Percentiles rank a stretch among this genome's conserved stretches.
phyloP scores from a whole-genome alignment of 1,140 invertebrate genomes.

The Latrodectus geometricus region DNA sequence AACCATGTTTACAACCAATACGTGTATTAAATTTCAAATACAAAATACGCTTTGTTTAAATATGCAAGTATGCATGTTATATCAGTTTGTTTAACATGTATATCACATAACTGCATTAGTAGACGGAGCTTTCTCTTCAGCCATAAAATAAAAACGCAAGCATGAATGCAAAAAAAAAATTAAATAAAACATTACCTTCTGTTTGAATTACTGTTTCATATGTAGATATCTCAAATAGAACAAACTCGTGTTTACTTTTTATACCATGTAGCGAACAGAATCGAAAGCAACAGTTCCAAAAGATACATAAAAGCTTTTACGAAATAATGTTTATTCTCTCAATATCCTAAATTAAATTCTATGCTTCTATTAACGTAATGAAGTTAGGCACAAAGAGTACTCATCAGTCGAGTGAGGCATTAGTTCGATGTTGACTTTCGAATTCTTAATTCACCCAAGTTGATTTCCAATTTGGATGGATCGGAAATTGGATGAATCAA shows the following conservation, averaged over 20 bases:
- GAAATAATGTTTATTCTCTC: slow-evolving; percentile 36
- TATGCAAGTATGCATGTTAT: no score
- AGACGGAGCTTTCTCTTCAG: no score
- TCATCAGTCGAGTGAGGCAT: background rate
- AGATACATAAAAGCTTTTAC: slow-evolving; percentile 22
- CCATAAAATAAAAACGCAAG: no score
- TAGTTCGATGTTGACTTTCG: slow-evolving; percentile 30
- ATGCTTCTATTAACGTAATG: slow-evolving; percentile 37
- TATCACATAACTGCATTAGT: no score
- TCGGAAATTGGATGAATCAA: slow-evolving; percentile 30
- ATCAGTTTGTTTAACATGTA: no score
- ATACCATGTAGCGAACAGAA: background rate
- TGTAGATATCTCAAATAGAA: background rate
- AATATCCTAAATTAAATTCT: slow-evolving; percentile 51
- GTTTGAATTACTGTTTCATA: background rate
- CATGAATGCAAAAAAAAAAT: no score
- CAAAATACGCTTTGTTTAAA: no score
- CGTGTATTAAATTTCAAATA: no score
- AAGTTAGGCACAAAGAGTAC: slow-evolving; percentile 3
- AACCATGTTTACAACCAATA: no score
- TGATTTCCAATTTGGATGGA: slow-evolving; percentile 24
- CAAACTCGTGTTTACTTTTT: slow-evolving; percentile 15
- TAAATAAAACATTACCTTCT: background rate
- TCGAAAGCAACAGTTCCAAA: background rate
- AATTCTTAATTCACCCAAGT: slow-evolving; percentile 36